Percentiles rank a stretch among this genome's conserved stretches.
Conservation (phyloP, 2,113 vertebrate species). For the Gobius niger region DNA sequence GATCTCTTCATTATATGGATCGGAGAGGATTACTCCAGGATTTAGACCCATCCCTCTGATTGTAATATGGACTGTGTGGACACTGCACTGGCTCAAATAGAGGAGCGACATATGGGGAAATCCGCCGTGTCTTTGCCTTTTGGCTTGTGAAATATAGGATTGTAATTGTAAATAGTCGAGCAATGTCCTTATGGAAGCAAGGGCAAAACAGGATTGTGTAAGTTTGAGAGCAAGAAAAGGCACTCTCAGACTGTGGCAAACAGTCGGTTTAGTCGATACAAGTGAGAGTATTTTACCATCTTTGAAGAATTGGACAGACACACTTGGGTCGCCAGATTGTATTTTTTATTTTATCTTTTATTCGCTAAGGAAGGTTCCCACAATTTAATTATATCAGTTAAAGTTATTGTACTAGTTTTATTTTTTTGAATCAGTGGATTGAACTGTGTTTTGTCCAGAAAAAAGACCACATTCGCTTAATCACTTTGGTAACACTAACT, state of each 20-base stretch:
- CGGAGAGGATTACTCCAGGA: constrained; percentile 76
- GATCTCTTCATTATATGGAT: constrained; percentile 83
- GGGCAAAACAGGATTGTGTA: not conserved
- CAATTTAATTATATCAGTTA: too few species aligned
- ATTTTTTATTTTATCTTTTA: too few species aligned
- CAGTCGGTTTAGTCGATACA: too few species aligned
- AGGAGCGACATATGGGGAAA: constrained; percentile 15
- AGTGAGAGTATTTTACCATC: too few species aligned
- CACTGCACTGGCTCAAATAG: constrained; percentile 64
- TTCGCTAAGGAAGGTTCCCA: too few species aligned
- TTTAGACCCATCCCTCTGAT: constrained; percentile 78
- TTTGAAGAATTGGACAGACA: too few species aligned
- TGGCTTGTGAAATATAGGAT: not conserved
- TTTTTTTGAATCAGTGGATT: too few species aligned
- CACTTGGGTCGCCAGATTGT: too few species aligned
- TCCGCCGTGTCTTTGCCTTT: constrained; percentile 1
- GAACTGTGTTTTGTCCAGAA: too few species aligned
- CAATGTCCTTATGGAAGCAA: not conserved
- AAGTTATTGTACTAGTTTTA: too few species aligned
- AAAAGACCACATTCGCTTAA: too few species aligned
- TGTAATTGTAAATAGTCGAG: not conserved
- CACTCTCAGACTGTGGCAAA: not conserved
- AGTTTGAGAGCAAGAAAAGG: not conserved
- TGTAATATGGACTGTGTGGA: constrained; percentile 80
- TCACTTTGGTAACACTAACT: too few species aligned